Conservation (phyloP, 2,888 invertebrate species). For the Isoperla grammatica region DNA sequence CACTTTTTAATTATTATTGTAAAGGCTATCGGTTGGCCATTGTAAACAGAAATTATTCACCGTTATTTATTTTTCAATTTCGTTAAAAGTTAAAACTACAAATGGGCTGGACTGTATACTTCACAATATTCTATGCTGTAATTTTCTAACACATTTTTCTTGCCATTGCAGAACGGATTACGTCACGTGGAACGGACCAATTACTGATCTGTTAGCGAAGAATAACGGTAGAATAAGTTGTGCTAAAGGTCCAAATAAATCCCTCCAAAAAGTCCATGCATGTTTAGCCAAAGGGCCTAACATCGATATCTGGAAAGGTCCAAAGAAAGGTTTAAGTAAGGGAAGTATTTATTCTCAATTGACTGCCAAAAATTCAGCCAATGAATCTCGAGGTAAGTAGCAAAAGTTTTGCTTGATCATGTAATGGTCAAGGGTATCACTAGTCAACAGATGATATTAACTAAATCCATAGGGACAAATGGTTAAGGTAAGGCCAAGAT, state of each 20-base stretch:
- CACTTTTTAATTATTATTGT: no score
- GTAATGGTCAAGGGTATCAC: constrained; percentile 1
- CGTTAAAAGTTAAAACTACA: no score
- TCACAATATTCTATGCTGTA: not conserved
- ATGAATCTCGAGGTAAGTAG: constrained; percentile 28
- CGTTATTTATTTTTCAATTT: no score
- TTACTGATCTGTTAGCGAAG: constrained; percentile 52
- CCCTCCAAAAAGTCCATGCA: constrained; percentile 42
- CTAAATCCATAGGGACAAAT: no score
- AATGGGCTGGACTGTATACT: no score
- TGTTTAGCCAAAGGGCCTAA: constrained; percentile 61
- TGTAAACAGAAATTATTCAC: no score
- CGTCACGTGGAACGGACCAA: constrained; percentile 77
- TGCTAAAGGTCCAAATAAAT: constrained; percentile 53
- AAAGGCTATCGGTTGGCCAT: no score
- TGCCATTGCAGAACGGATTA: constrained; percentile 62
- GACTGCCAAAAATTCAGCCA: constrained; percentile 34
- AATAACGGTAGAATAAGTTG: constrained; percentile 44
- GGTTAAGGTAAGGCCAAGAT: no score
- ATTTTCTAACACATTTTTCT: not conserved
- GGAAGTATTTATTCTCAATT: constrained; percentile 73
- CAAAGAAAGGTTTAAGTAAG: constrained; percentile 64
- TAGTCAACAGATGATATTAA: no score
- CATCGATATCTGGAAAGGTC: constrained; percentile 62
- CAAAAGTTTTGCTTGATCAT: constrained; percentile 23